A percentile compares a stretch with the other conserved stretches of the same genome.
Conservation (phyloP, 2,113 vertebrate species). For the Vireo altiloquus region DNA sequence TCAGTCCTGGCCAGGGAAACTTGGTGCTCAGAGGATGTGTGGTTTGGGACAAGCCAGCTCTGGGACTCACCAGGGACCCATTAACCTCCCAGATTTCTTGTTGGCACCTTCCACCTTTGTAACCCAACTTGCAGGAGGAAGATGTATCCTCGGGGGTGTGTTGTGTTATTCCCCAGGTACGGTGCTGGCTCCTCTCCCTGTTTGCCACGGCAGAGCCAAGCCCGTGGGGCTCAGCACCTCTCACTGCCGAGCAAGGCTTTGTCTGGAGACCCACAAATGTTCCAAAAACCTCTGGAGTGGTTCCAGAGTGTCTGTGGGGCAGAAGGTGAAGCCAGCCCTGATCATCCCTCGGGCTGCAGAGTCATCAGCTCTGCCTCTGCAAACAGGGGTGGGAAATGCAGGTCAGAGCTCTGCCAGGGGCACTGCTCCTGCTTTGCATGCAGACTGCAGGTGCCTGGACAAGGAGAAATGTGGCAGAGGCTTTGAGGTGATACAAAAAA, state of each 20-base stretch:
- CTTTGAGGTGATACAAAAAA: not conserved
- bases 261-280: not conserved
- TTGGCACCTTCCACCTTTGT: not conserved
- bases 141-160: accelerated
- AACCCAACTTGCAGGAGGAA: too few relatives aligned
- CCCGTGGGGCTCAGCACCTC: not conserved
- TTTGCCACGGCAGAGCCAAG: accelerated
- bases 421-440: not conserved
- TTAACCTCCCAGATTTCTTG: not conserved
- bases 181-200: not conserved
- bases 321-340: not conserved
- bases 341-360: not conserved
- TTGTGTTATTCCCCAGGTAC: accelerated
- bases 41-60: not conserved
- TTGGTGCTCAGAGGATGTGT: not conserved
- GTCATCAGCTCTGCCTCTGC: not conserved
- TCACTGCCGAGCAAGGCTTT: not conserved
- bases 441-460: not conserved
- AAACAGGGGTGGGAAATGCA: not conserved
- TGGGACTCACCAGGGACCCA: not conserved
- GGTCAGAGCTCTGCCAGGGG: not conserved
- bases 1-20: not conserved
- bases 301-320: not conserved
- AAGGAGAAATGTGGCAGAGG: not conserved
- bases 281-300: accelerated